Evolutionary conservation across 2,113 vertebrate genomes (phyloP), one percentile per base, ranked within the genome.

Genomic region (Tapirus terrestris): DNA sequence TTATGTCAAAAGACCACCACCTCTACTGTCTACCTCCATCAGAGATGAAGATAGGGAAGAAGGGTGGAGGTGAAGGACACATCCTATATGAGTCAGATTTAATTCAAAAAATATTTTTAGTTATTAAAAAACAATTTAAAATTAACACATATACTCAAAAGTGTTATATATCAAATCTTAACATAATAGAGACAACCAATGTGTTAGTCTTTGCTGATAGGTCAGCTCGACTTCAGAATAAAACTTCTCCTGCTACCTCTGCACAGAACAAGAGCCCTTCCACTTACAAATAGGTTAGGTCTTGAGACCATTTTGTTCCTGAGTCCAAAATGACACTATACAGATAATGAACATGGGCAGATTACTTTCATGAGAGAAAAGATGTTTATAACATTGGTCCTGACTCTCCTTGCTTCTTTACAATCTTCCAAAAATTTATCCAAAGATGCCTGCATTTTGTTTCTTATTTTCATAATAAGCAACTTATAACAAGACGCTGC

Each of bases 381-480:
- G 25, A 96, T 14, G 27, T 80, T 84, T 90, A 45, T 43, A 83
- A 87, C 23, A 33, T 31, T 82, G 14, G 60, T 39, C 33, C 21
- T 83, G 76, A 95, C 5, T 58, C 27, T 93, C 77, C 33, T 90
- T 76, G 60, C 43, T 93, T 90, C 60, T 77, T 91, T 73, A 77
- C 6, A 83, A 58, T 43, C 60, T 43, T 95, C 86, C 21, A 80
- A 92, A 92, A 70, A 45, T 70, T 18, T 84, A 92, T 83, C 39
- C 27, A 43, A 73, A 86, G 73, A 76, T 65, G 27, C 21, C 25
- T 80, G 20, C 33, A 56, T 82, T 89, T 87, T 91, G 36, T 70
- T 86, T 91, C 91, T 82, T 79, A n/a, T 75, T 92, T 94, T 92
- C 43, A 56, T 43, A 73, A 45, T 77, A 80, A 65, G 70, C 45